Conservation (phyloP, 2,888 invertebrate species). For the Nomada ferruginata region DNA sequence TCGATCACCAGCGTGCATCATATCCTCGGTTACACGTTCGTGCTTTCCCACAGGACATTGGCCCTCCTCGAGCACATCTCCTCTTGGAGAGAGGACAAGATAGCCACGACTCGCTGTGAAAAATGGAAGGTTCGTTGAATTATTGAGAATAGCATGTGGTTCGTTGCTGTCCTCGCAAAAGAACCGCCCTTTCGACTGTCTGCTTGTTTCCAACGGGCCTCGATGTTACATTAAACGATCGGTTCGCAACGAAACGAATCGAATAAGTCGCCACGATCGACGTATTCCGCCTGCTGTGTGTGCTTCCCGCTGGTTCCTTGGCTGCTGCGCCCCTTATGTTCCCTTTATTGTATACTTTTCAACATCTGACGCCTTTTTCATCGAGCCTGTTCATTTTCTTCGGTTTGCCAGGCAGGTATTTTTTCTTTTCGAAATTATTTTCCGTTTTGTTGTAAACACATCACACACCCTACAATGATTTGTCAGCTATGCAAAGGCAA, state of each 20-base stretch:
- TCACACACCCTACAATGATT: neutral
- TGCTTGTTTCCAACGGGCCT: slow-evolving; percentile 33
- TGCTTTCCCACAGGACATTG: slow-evolving; percentile 28
- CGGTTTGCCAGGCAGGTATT: neutral
- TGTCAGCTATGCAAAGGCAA: slow-evolving; percentile 1
- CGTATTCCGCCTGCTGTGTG: neutral
- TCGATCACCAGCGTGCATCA: neutral
- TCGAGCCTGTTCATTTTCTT: neutral
- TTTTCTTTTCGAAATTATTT: neutral
- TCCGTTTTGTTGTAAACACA: too few species aligned
- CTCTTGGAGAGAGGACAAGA: slow-evolving; percentile 23
- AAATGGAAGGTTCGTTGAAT: slow-evolving; percentile 81
- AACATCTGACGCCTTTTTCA: slow-evolving; percentile 16
- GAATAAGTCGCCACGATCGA: slow-evolving; percentile 15
- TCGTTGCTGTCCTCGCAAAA: slow-evolving; percentile 58
- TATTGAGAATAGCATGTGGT: slow-evolving; percentile 82
- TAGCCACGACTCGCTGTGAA: slow-evolving; percentile 53
- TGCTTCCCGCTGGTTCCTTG: neutral
- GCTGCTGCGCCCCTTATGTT: neutral
- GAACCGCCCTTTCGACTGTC: slow-evolving; percentile 42
- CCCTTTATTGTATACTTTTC: neutral
- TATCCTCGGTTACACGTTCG: neutral
- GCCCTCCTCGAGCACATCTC: slow-evolving; percentile 33
- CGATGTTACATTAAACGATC: slow-evolving; percentile 66
- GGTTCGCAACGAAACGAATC: slow-evolving; percentile 41